Evolutionary conservation across 2,113 vertebrate genomes (phyloP).

Genomic region (Menidia beryllina): DNA sequence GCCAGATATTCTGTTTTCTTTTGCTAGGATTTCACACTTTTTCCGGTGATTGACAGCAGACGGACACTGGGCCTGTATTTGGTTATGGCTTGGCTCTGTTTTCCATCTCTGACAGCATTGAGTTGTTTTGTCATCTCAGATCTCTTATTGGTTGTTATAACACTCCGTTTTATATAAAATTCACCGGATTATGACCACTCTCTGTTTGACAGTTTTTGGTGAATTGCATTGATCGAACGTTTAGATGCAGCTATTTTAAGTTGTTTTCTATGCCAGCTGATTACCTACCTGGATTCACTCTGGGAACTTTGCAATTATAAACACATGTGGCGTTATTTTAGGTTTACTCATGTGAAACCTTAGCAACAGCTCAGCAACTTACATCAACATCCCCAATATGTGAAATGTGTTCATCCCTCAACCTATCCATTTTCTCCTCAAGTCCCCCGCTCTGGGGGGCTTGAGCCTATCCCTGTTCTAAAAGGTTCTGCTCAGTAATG

Average conservation of each 20-base stretch:
- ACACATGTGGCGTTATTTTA: conserved; percentile 25
- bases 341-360: conserved; percentile 32
- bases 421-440: no score
- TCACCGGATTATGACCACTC: background rate
- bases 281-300: conserved; percentile 18
- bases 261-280: conserved; percentile 2
- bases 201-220: conserved; percentile 8
- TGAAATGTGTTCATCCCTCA: conserved; percentile 39
- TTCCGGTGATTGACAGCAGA: conserved; percentile 60
- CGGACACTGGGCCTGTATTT: conserved; percentile 41
- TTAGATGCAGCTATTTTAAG: background rate
- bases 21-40: conserved; percentile 54
- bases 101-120: conserved; percentile 31
- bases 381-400: conserved; percentile 28
- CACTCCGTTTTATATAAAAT: conserved; percentile 9
- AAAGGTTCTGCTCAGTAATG: no score
- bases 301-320: conserved; percentile 31
- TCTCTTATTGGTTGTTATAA: conserved; percentile 23
- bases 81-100: conserved; percentile 57
- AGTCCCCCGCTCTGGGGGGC: no score
- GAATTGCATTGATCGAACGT: background rate
- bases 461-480: no score
- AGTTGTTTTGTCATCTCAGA: conserved; percentile 49
- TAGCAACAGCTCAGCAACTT: conserved; percentile 38
- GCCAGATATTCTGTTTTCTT: conserved; percentile 54